Evolutionary conservation across 2,113 vertebrate species (phyloP).

Genomic region (Psittacus erithacus): DNA sequence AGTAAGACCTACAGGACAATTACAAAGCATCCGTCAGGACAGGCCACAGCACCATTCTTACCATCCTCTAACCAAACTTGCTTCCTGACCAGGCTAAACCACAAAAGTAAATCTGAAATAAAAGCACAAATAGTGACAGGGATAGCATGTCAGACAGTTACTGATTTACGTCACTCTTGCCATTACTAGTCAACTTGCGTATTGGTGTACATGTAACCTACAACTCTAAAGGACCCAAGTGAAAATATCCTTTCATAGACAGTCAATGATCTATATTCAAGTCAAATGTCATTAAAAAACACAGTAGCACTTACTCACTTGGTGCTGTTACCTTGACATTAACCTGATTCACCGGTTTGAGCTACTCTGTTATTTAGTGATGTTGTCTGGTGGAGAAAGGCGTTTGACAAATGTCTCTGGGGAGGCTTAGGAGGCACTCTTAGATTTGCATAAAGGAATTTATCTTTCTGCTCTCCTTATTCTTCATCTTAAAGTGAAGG

Average conservation of each 20-base stretch:
- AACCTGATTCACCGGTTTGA: not conserved
- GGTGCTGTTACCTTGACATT: not conserved
- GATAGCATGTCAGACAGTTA: not conserved
- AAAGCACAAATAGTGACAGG: not conserved
- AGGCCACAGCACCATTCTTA: not conserved
- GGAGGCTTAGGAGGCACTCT: not conserved
- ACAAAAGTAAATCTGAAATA: not conserved
- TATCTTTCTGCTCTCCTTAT: not conserved
- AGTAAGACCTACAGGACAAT: not conserved
- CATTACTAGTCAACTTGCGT: not conserved
- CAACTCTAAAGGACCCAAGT: not conserved
- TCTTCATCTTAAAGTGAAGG: not conserved
- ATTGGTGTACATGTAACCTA: not conserved
- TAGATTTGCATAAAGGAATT: conserved; percentile 19
- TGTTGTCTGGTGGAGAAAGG: not conserved
- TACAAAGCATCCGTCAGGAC: not conserved
- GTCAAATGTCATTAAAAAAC: not conserved
- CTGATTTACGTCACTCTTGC: not conserved
- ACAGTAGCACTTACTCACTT: not conserved
- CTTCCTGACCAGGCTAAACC: not conserved
- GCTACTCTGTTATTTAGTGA: not conserved
- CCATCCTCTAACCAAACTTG: not conserved
- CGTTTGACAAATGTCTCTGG: conserved; percentile 4
- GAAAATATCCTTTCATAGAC: not conserved
- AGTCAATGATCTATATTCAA: not conserved